A percentile compares a stretch with the other conserved stretches of the same genome.
Evolutionary conservation across 2,888 invertebrate genomes (phyloP).

Genomic region (Ramazzottius varieornatus): DNA sequence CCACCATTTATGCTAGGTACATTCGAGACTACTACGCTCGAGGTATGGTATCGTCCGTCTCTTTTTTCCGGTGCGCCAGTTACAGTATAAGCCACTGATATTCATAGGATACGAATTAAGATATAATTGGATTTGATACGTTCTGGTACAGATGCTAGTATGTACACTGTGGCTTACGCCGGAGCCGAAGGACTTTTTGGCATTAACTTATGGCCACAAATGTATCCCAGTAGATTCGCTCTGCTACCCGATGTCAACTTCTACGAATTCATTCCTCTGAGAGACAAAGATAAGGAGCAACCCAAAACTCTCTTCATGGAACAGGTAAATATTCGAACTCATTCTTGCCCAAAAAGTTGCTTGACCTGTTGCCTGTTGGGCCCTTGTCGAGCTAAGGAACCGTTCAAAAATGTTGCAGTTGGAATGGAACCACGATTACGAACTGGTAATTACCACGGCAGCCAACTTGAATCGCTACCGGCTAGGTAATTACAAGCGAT

Average conservation of each 20-base stretch:
- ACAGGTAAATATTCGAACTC: constrained; percentile 9
- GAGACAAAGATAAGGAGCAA: background rate
- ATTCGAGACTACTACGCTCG: too few relatives aligned
- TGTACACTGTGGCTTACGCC: constrained; percentile 9
- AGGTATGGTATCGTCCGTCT: too few relatives aligned
- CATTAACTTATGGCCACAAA: background rate
- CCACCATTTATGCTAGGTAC: constrained; percentile 7
- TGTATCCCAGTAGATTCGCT: background rate
- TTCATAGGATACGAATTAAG: too few relatives aligned
- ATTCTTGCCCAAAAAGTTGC: too few relatives aligned
- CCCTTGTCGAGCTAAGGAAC: background rate
- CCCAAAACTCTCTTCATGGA: background rate
- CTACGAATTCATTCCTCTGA: background rate
- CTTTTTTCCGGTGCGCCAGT: too few relatives aligned
- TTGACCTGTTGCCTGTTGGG: background rate
- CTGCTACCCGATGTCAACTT: background rate
- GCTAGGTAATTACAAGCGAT: too few relatives aligned
- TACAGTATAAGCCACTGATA: too few relatives aligned
- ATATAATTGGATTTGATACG: too few relatives aligned
- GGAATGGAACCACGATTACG: constrained; percentile 9
- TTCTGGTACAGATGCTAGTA: constrained; percentile 7
- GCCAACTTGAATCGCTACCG: constrained; percentile 12
- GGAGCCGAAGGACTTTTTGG: background rate
- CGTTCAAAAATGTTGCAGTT: constrained; percentile 8
- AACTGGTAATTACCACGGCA: constrained; percentile 11